A percentile compares a stretch with the other conserved stretches of the same genome.
These are phyloP conservation scores for Chaetoderma sp. DNA, from an alignment of 2,888 invertebrate genomes.

Conservation along the genomic window DNA sequence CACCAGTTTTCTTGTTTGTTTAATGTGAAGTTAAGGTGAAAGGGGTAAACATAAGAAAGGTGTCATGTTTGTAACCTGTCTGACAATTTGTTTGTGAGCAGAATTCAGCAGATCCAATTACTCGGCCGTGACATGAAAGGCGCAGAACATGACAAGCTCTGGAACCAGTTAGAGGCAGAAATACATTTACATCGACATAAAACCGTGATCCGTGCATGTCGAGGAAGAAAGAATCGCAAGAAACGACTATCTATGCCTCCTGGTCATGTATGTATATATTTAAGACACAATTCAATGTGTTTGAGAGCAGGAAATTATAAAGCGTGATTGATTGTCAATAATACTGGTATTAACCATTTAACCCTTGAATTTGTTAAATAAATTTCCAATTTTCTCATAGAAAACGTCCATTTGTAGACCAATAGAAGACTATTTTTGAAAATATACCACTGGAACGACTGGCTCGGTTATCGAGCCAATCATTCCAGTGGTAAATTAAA, in stretches of 20 bases:
- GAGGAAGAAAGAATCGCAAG: conserved; percentile 65
- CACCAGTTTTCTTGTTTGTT: too few relatives aligned
- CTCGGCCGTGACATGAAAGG: conserved; percentile 84
- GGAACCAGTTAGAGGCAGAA: conserved; percentile 87
- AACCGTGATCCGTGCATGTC: conserved; percentile 77
- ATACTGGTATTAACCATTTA: not conserved
- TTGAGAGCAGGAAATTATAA: not conserved
- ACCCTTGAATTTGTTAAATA: too few relatives aligned
- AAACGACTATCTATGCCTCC: conserved; percentile 64
- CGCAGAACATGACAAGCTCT: conserved; percentile 82
- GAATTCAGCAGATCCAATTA: conserved; percentile 88
- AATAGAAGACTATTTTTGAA: too few relatives aligned
- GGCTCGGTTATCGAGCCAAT: too few relatives aligned
- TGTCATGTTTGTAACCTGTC: too few relatives aligned
- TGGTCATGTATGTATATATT: conserved; percentile 59
- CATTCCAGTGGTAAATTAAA: too few relatives aligned
- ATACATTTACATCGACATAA: conserved; percentile 88
- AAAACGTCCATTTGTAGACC: too few relatives aligned
- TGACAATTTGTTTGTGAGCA: conserved; percentile 40
- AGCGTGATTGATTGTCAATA: not conserved
- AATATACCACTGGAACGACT: too few relatives aligned
- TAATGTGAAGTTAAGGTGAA: too few relatives aligned
- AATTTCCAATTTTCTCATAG: too few relatives aligned
- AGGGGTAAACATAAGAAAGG: too few relatives aligned
- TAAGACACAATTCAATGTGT: conserved; percentile 5